Evolutionary conservation across 2,888 invertebrate genomes (phyloP).

Genomic region (Pseudanteris insignis): DNA sequence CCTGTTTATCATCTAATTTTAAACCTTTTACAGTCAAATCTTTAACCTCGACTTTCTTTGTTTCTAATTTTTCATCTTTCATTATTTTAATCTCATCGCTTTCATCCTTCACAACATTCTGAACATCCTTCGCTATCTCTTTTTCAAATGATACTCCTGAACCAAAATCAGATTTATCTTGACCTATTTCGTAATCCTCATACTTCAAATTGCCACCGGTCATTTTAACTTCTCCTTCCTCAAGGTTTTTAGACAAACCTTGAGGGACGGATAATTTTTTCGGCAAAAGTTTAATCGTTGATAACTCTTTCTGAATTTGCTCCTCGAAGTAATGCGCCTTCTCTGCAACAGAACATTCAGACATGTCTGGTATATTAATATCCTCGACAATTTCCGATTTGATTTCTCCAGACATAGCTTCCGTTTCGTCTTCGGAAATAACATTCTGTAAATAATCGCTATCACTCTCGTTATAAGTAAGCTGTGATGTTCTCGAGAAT

Average conservation of each 20-base stretch:
- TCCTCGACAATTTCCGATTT: constrained; percentile 59
- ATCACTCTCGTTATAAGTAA: constrained; percentile 62
- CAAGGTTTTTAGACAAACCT: constrained; percentile 19
- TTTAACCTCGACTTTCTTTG: constrained; percentile 7
- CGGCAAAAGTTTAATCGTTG: constrained; percentile 43
- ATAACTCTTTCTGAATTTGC: constrained; percentile 71
- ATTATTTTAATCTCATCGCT: too few species aligned
- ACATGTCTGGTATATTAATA: constrained; percentile 65
- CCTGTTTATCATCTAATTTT: too few species aligned
- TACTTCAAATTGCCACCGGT: constrained; percentile 7
- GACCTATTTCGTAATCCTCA: constrained; percentile 18
- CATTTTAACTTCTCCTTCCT: constrained; percentile 23
- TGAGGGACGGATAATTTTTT: constrained; percentile 46
- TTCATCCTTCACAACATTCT: too few species aligned
- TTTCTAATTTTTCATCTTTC: constrained; percentile 5
- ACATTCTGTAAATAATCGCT: constrained; percentile 59
- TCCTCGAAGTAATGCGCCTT: constrained; percentile 72
- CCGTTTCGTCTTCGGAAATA: constrained; percentile 52
- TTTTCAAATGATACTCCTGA: too few species aligned
- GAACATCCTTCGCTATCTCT: too few species aligned
- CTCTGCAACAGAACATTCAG: constrained; percentile 69
- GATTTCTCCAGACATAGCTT: constrained; percentile 48
- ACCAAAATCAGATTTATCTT: constrained; percentile 13
- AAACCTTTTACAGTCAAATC: neutral
- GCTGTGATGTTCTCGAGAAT: constrained; percentile 59